phyloP scores from a whole-genome alignment of 2,113 vertebrate genomes.

The Xenopus tropicalis region UCB_Xtro_10.0 CM004444.2:172487501-172488000 shows the following conservation, averaged over 20 bases:
- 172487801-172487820: constrained; percentile 40
- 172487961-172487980: too few relatives aligned
- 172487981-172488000: too few relatives aligned
- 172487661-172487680: not conserved
- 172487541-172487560: constrained; percentile 51
- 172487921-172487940: too few relatives aligned
- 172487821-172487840: constrained; percentile 48
- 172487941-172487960: too few relatives aligned
- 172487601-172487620: too few relatives aligned
- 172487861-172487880: not conserved
- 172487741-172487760: constrained; percentile 31
- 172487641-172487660: too few relatives aligned
- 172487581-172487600: fast-evolving
- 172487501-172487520: constrained; percentile 72
- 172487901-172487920: too few relatives aligned
- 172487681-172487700: constrained; percentile 48
- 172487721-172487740: constrained; percentile 44
- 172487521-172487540: constrained; percentile 63
- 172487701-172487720: constrained; percentile 40
- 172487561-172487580: constrained; percentile 49
- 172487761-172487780: constrained; percentile 50
- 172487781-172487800: constrained; percentile 58
- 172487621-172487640: constrained; percentile 1
- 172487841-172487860: not conserved
- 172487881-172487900: too few relatives aligned